Conservation (phyloP, 1,140 invertebrate genomes). For the Plectrocnemia conspersa region DNA sequence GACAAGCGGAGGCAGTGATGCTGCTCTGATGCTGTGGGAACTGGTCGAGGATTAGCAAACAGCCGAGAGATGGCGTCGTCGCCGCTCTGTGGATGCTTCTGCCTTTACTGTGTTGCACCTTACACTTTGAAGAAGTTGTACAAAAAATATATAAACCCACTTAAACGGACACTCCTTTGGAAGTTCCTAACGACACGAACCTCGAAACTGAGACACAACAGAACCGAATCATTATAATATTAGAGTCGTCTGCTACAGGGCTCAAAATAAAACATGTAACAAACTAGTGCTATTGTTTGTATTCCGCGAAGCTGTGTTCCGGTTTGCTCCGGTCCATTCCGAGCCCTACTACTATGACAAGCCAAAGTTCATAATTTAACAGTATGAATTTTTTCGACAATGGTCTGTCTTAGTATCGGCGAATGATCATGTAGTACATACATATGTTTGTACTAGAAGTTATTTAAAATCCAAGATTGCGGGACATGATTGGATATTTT, state of each 20-base stretch:
- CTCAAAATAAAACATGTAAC: background rate
- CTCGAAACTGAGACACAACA: background rate
- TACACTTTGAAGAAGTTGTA: constrained; percentile 1
- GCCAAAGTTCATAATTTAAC: background rate
- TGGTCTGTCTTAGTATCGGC: too few species aligned
- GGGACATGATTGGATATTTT: too few species aligned
- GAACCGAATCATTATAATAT: background rate
- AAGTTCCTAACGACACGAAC: background rate
- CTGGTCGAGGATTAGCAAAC: constrained; percentile 68
- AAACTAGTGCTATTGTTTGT: background rate
- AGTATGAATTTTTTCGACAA: background rate
- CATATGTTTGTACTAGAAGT: too few species aligned
- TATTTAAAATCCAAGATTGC: too few species aligned
- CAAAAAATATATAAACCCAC: background rate
- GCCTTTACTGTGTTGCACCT: constrained; percentile 45
- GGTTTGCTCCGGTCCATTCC: too few species aligned
- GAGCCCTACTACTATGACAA: too few species aligned
- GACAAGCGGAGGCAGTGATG: constrained; percentile 87
- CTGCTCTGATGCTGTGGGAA: constrained; percentile 89
- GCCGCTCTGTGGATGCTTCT: constrained; percentile 41
- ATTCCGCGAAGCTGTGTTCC: background rate
- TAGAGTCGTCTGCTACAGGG: background rate
- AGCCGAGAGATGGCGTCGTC: constrained; percentile 38
- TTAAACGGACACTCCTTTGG: background rate
- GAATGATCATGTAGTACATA: too few species aligned